A percentile compares a stretch with the other conserved stretches of the same genome.
phyloP scores from a whole-genome alignment of 2,888 invertebrate species.

The Drosophila borealis region DNA sequence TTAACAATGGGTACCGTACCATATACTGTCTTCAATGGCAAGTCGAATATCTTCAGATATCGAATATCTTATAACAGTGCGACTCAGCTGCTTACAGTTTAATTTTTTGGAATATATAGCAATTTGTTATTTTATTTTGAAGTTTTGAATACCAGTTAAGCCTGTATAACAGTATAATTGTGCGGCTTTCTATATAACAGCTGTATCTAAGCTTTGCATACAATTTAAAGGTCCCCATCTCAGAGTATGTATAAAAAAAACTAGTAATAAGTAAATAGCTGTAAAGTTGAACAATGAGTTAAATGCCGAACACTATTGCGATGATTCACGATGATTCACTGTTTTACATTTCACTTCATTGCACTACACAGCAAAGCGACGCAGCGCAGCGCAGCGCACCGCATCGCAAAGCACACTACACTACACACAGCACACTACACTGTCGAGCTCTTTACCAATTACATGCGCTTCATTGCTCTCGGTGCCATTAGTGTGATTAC shows the following conservation, averaged over 20 bases:
- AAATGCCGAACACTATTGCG: slow-evolving; percentile 7
- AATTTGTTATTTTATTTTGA: too few species aligned
- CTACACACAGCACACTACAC: slow-evolving; percentile 43
- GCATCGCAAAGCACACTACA: slow-evolving; percentile 44
- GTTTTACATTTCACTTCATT: slow-evolving; percentile 62
- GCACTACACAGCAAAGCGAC: slow-evolving; percentile 35
- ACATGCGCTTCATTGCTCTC: slow-evolving; percentile 80
- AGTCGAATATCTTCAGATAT: too few species aligned
- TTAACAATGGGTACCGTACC: too few species aligned
- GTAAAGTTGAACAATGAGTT: slow-evolving; percentile 28
- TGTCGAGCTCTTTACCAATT: slow-evolving; percentile 78
- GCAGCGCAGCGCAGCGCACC: slow-evolving; percentile 35
- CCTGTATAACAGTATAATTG: background rate
- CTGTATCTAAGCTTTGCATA: background rate
- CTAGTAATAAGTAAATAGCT: slow-evolving; percentile 27
- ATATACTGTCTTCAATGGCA: too few species aligned
- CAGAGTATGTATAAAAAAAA: slow-evolving; percentile 3
- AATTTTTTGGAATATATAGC: too few species aligned
- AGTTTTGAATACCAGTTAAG: too few species aligned
- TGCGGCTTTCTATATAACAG: background rate
- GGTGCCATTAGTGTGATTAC: slow-evolving; percentile 80
- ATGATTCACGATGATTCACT: slow-evolving; percentile 57
- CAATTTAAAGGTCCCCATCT: too few species aligned
- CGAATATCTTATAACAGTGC: too few species aligned
- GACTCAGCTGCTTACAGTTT: too few species aligned